Evolutionary conservation across 2,797 vertebrate genomes (phyloP), one percentile per base, ranked within the genome.

Genomic region (Dryobates pubescens): DNA sequence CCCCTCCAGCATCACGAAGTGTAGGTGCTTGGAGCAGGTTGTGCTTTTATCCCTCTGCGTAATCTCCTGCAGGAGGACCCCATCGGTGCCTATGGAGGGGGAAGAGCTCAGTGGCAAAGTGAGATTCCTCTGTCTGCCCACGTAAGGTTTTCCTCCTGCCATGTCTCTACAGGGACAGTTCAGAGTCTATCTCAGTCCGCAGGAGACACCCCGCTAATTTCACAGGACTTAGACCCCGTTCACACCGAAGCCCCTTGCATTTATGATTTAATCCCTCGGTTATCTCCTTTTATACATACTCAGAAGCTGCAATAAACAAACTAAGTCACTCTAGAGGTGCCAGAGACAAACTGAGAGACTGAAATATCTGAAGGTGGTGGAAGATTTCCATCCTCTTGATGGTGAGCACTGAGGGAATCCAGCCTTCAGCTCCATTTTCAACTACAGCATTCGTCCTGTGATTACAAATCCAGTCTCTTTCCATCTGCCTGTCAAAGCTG

Each of bases 51-150:
- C 29, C 47, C 17, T 86, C 64, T 43, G 43, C 3, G 2, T 43
- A 10, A 78, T 30, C 81, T 82, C 47, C 72, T 41, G 19, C 32
- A 30, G 22, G 64, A 51, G 71, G 22, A 72, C 16, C 11, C 36
- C 57, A 59, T 13, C 16, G 9, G 71, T 0, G 2, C 3, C 1
- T 6, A 19, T 0, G 6, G 27, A 75, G 8, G 27, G 3, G 17
- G 41, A 72, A 84, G 14, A 72, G 41, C 75, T 68, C 2, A 1
- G 32, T 8, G 47, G 34, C 45, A 75, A 75, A 54, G 41, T 22
- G 8, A 68, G 32, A 59, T 27, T 76, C 67, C 63, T 93, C n/a
- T 26, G 3, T 34, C 34, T 65, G 38, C 4, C 72, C 2, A 0
- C 2, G 7, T 13, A n/a, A 89, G 18, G 17, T 63, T 89, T 84